Percentiles rank a stretch among this genome's conserved stretches.
These are phyloP conservation scores for Furnarius figulus DNA, from an alignment of 2,113 vertebrate genomes.

Conservation along the genomic window DNA sequence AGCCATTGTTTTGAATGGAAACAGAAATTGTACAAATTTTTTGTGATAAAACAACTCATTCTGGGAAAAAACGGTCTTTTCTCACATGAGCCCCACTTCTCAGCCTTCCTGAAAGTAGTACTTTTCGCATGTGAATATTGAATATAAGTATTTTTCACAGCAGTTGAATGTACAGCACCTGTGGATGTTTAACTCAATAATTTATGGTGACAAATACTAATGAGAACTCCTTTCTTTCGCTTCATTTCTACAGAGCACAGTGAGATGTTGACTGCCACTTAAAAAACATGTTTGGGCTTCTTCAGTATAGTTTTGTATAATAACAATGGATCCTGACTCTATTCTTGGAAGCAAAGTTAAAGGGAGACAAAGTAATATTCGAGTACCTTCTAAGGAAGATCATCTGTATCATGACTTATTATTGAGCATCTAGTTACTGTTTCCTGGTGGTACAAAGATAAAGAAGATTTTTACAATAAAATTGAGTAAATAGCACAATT, in stretches of 20 bases:
- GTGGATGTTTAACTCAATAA: not conserved
- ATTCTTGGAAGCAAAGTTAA: not conserved
- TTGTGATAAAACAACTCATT: not conserved
- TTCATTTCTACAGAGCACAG: not conserved
- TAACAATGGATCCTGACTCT: not conserved
- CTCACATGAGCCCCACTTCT: not conserved
- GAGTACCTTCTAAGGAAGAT: not conserved
- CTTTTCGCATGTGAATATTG: not conserved
- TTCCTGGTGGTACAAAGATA: not conserved
- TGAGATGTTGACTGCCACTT: not conserved
- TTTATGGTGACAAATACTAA: not conserved
- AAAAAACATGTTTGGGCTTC: not conserved
- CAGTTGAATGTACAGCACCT: not conserved
- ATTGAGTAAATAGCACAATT: not conserved
- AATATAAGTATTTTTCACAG: not conserved
- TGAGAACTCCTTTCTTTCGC: not conserved
- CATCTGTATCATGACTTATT: not conserved
- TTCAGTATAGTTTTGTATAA: not conserved
- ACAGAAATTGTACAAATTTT: not conserved
- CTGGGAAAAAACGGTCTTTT: not conserved
- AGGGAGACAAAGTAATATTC: not conserved
- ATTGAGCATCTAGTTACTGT: not conserved
- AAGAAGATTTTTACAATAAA: not conserved
- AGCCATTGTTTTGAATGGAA: not conserved
- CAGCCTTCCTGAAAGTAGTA: not conserved